Base-by-base conservation (phyloP, 2,888 invertebrate genomes). In the Tinea pellionella region DNA sequence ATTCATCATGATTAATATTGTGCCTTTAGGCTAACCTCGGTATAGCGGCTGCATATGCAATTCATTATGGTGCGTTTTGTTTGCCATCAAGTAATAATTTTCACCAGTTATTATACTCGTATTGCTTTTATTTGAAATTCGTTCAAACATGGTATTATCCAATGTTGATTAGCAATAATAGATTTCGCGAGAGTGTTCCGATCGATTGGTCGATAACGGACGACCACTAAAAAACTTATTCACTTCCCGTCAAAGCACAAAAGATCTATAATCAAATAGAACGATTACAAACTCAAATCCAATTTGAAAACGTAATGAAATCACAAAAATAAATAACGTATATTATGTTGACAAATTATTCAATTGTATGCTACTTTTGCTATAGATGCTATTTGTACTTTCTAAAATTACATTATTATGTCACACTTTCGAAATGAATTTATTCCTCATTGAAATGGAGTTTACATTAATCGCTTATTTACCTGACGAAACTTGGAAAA, bases 1-100 rank as follows among this genome's bases (percentile, higher is more conserved):
- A 86, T 79, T 82, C 76, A 75, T 72, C 68, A 69, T 81, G 81
- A 84, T 85, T 80, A 77, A 84, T 82, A 68, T 64, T 56, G 62
- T 61, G 65, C 64, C 63, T 63, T 58, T 55, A 56, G 60, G 65
- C 67, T 64, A 63, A 66, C 68, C 67, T 60, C 62, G 61, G 62
- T 60, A 62, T 64, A 60, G 62, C 60, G 61, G 62, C 61, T 43
- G 41, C 47, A 9, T 47, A n/a, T 15, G 47, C 13, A 16, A 16
- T 53, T 59, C 62, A 62, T 56, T 51, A 51, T 64, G 60, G 61
- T 53, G 42, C 53, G 42, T 61, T 59, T 60, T 60, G 60, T 61
- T 62, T 55, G 62, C 47, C 47, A 47, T 2, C n/a, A 15, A 37
- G 2, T 47, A 13, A 47, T 16, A 47, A 47, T 4, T 47, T 47